Percentiles rank a stretch among this genome's conserved stretches.
These are phyloP conservation scores for Eidolon helvum DNA, from an alignment of 2,113 vertebrate genomes.

Conservation along the genomic window DNA sequence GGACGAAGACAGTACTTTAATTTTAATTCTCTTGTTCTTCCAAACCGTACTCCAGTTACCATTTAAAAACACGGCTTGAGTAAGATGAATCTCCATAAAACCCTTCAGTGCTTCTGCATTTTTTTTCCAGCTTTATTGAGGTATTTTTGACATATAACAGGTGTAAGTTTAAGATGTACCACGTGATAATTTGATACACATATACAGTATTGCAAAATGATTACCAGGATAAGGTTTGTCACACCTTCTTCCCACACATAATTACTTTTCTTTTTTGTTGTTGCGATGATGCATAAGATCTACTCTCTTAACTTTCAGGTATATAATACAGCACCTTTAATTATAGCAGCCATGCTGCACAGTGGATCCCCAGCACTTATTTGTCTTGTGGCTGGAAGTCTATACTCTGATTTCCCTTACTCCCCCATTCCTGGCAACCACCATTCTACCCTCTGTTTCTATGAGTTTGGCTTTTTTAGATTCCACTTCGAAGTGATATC, in stretches of 20 bases:
- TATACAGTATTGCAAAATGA: not conserved
- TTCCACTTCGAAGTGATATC: not conserved
- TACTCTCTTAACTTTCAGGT: not conserved
- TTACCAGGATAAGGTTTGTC: not conserved
- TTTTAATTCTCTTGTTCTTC: not conserved
- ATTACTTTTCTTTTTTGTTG: not conserved
- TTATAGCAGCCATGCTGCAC: not conserved
- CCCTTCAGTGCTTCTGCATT: not conserved
- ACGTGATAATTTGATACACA: not conserved
- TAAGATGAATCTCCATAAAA: not conserved
- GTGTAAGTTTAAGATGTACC: not conserved
- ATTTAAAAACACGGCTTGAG: not conserved
- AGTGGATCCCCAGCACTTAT: not conserved
- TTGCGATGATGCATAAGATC: not conserved
- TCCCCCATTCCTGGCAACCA: not conserved
- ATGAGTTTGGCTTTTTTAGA: not conserved
- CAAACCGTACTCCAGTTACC: not conserved
- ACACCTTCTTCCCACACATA: not conserved
- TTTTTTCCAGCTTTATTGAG: not conserved
- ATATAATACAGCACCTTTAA: not conserved
- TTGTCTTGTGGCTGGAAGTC: not conserved
- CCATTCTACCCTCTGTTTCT: not conserved
- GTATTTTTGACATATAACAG: not conserved
- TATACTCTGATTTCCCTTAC: not conserved
- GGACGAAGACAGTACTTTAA: not conserved